These are phyloP conservation scores for Tenthredo scrophulariae DNA, from an alignment of 2,888 invertebrate species.

Conservation along the genomic window DNA sequence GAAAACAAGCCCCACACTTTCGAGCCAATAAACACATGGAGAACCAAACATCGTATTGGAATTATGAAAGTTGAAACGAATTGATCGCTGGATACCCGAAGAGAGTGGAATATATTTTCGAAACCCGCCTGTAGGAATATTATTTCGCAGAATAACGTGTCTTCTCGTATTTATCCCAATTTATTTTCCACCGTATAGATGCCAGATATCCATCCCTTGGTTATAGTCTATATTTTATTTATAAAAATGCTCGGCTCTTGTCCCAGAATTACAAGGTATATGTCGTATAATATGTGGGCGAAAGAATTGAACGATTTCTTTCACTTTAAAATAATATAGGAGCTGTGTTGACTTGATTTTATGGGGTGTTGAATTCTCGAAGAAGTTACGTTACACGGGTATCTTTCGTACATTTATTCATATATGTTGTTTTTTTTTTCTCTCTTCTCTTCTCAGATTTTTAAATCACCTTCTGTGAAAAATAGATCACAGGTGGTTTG, in stretches of 20 bases:
- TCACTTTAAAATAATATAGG: background rate
- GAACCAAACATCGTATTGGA: conserved; percentile 12
- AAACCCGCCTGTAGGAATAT: background rate
- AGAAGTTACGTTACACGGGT: background rate
- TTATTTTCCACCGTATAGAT: background rate
- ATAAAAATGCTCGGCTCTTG: conserved; percentile 25
- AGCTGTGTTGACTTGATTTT: too few species aligned
- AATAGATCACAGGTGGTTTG: background rate
- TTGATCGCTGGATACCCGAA: background rate
- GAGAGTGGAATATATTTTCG: background rate
- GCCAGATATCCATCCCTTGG: background rate
- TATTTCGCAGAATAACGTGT: background rate
- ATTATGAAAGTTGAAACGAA: background rate
- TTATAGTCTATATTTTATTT: conserved; percentile 17
- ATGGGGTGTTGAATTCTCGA: background rate
- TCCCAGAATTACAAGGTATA: background rate
- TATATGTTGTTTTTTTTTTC: too few species aligned
- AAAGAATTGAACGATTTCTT: background rate
- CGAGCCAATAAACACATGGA: conserved; percentile 50
- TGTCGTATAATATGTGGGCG: background rate
- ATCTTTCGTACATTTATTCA: background rate
- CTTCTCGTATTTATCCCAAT: background rate
- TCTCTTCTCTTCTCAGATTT: background rate
- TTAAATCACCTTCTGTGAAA: background rate
- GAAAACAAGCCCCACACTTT: conserved; percentile 49